phyloP scores from a whole-genome alignment of 2,113 vertebrate species.

The Antennarius striatus region DNA sequence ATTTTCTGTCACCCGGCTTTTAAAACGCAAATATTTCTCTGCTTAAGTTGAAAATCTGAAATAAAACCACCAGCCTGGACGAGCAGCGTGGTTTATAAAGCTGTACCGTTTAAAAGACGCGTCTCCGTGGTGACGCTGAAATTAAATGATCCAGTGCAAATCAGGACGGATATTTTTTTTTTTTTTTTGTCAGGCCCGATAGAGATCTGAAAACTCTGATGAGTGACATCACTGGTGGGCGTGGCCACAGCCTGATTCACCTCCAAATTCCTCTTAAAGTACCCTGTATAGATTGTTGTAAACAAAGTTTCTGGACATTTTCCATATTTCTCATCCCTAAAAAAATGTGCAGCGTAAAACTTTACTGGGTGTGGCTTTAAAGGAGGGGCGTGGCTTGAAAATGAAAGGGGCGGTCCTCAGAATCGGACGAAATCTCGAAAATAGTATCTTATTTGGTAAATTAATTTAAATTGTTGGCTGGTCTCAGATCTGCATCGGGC shows the following conservation, averaged over 20 bases:
- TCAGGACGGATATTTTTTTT: neutral
- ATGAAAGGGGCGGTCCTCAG: too few species aligned
- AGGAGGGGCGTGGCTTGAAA: too few species aligned
- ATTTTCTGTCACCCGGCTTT: slow-evolving; percentile 7
- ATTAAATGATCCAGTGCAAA: neutral
- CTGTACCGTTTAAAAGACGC: too few species aligned
- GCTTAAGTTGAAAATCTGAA: slow-evolving; percentile 17
- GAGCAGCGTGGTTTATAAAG: slow-evolving; percentile 6
- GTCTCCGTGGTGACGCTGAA: slow-evolving; percentile 2
- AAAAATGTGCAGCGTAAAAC: too few species aligned
- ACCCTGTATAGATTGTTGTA: too few species aligned
- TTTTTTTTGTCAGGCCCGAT: neutral
- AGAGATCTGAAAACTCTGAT: slow-evolving; percentile 11
- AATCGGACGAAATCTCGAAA: too few species aligned
- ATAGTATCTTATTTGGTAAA: too few species aligned
- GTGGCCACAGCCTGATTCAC: too few species aligned
- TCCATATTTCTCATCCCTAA: too few species aligned
- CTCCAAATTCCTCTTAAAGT: neutral
- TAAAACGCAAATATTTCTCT: neutral
- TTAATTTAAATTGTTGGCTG: too few species aligned
- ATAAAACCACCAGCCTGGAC: slow-evolving; percentile 28
- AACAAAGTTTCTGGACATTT: neutral
- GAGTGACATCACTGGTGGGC: too few species aligned
- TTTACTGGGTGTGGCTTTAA: too few species aligned
- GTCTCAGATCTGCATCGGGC: slow-evolving; percentile 15